These are phyloP conservation scores for Spicauda simplicius DNA, from an alignment of 2,888 invertebrate genomes.

Conservation along the genomic window DNA sequence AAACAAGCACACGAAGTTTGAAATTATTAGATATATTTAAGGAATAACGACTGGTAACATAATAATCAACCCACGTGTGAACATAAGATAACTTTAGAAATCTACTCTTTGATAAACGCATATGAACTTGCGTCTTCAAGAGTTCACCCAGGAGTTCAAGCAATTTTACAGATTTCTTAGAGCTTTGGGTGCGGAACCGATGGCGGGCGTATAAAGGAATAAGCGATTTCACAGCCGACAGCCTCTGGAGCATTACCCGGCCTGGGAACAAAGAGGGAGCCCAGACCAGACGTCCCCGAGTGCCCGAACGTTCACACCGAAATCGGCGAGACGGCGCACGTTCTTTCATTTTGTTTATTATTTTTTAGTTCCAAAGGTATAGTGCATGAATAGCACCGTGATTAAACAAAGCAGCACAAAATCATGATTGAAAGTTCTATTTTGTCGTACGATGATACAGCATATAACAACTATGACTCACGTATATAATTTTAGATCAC, in stretches of 20 bases:
- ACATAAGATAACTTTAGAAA: too few species aligned
- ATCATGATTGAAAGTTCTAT: not conserved
- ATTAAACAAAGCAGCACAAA: not conserved
- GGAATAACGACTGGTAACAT: too few species aligned
- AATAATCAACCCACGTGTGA: too few species aligned
- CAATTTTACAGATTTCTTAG: not conserved
- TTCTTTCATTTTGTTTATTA: slow-evolving; percentile 12
- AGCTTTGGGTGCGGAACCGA: not conserved
- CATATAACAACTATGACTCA: not conserved
- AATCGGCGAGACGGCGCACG: slow-evolving; percentile 18
- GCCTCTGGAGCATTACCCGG: slow-evolving; percentile 9
- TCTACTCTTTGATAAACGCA: too few species aligned
- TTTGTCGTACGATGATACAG: not conserved
- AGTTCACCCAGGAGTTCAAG: not conserved
- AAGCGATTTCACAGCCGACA: slow-evolving; percentile 16
- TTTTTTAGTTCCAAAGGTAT: slow-evolving; percentile 1
- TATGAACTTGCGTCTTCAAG: not conserved
- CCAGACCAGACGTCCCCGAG: slow-evolving; percentile 18
- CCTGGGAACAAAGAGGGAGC: slow-evolving; percentile 20
- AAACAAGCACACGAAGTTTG: too few species aligned
- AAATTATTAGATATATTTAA: too few species aligned
- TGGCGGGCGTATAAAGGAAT: not conserved
- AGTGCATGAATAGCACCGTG: not conserved
- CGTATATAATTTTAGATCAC: not conserved
- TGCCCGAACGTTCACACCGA: slow-evolving; percentile 28